Evolutionary conservation across 2,797 vertebrate genomes (phyloP).

Genomic region (Eulemur rubriventer): DNA sequence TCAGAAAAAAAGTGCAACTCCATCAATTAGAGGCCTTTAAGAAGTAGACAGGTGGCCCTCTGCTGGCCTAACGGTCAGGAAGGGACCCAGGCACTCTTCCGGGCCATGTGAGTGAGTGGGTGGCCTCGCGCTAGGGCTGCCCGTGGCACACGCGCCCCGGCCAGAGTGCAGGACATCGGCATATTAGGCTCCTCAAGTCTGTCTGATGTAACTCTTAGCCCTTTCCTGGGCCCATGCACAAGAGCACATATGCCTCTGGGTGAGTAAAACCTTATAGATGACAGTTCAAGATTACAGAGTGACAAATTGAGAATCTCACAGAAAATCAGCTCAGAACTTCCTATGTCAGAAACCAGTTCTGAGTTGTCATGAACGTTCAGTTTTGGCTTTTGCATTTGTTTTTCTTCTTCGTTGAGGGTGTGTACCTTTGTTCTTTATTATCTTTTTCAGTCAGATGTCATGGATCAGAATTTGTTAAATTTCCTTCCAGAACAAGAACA

Average conservation of each 20-base stretch:
- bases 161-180: fast-evolving
- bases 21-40: not conserved
- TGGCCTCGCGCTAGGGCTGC: no score
- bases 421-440: conserved; percentile 72
- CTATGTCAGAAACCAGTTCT: not conserved
- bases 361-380: not conserved
- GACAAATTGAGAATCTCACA: not conserved
- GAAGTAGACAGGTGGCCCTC: not conserved
- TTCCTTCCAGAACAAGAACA: conserved; percentile 91
- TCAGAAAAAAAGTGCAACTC: not conserved
- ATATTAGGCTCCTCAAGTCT: fast-evolving
- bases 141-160: fast-evolving
- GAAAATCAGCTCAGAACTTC: not conserved
- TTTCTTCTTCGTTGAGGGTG: not conserved
- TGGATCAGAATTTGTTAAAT: conserved; percentile 91
- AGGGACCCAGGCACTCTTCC: fast-evolving
- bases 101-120: not conserved
- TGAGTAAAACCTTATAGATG: not conserved
- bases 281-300: not conserved
- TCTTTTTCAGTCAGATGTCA: conserved; percentile 88
- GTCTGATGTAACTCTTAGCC: not conserved
- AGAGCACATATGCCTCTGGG: fast-evolving
- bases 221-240: not conserved
- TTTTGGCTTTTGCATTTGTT: not conserved
- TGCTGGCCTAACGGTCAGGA: not conserved